Evolutionary conservation across 23 tunicate species (phyloP), one percentile per base, ranked within the genome.

Genomic region (Halocynthia aurantium): DNA sequence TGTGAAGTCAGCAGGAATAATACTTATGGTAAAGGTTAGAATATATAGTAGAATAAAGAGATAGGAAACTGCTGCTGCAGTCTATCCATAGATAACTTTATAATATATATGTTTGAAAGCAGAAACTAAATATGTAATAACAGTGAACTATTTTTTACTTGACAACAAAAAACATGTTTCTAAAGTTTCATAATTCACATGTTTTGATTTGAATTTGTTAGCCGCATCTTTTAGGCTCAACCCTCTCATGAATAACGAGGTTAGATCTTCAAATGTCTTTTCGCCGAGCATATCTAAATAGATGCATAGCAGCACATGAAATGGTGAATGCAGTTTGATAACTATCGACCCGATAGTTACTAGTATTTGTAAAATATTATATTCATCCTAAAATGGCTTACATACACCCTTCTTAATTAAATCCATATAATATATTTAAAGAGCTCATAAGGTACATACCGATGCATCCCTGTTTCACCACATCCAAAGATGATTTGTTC

Each of bases 121-220:
- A 31, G 4, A 31, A 31, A 31, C 44, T 31, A 31, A 31, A 31
- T 31, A 31, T 31, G 44, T 31, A 31, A 4, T 31, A 31, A 31
- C 4, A 31, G 44, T 31, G 44, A 31, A 31, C 4, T 31, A 31
- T 31, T 4, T 31, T 31, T 31, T 31, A 31, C 44, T 31, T 4
- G 44, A 31, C 21, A 91, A 58, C 71, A 91, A 22, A 70, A 62
- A 91, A 56, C 97, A 91, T 13, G 97, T 84, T 81, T 91, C 87
- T 6, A 91, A 63, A 19, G 91, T 84, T 85, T 91, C 97, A 66
- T 67, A 72, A 60, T 84, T 77, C 8, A 91, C 82, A 51, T 85
- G 70, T 0, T 77, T 53, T 53, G 67, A 55, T 70, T 69, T 74
- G 75, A 66, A 77, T 67, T 82, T 85, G 58, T 85, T 77, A 44